phyloP scores from a whole-genome alignment of 2,797 vertebrate species.

The Lagothrix lagotricha region DNA sequence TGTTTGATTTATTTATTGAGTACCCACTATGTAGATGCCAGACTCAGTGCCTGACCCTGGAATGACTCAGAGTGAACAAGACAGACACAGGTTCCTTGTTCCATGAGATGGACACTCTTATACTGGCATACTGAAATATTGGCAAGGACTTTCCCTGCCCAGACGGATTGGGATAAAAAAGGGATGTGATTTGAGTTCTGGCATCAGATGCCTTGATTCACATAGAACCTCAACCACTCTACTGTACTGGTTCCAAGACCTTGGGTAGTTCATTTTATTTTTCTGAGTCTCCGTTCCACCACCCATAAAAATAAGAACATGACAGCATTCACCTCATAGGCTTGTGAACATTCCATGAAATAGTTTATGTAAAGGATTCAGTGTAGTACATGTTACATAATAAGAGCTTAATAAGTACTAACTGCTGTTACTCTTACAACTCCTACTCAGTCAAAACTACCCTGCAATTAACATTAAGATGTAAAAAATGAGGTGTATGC shows the following conservation, averaged over 20 bases:
- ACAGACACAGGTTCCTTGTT: not conserved
- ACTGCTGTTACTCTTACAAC: not conserved
- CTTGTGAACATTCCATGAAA: not conserved
- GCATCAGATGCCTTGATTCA: not conserved
- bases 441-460: not conserved
- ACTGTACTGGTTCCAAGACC: not conserved
- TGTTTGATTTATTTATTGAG: not conserved
- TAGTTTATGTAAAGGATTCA: not conserved
- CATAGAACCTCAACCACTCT: not conserved
- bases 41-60: not conserved
- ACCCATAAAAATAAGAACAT: not conserved
- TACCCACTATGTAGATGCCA: not conserved
- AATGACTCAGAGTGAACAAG: not conserved
- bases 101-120: not conserved
- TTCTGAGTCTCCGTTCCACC: not conserved
- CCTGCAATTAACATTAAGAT: not conserved
- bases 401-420: not conserved
- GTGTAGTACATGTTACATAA: not conserved
- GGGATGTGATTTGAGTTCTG: not conserved
- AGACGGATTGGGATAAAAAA: not conserved
- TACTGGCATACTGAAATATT: not conserved
- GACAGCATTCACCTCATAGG: not conserved
- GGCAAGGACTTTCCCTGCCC: not conserved
- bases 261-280: not conserved
- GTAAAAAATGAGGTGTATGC: not conserved